Evolutionary conservation across 2,113 vertebrate genomes (phyloP), one percentile per base, ranked within the genome.

Genomic region (Anarhynchus alexandrinus): DNA sequence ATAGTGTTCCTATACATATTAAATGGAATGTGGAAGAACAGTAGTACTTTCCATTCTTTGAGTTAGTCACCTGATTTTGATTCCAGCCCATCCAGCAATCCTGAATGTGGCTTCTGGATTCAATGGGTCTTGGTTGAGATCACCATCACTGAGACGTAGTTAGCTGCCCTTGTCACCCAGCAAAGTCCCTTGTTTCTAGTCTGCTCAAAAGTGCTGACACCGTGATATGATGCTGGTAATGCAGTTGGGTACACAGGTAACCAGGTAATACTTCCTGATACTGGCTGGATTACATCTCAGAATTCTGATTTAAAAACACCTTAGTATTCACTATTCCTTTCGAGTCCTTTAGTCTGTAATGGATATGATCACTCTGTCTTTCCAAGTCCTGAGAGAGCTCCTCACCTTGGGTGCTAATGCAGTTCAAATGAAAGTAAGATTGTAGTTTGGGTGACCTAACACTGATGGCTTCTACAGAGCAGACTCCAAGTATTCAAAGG

Each of bases 21-120:
- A 12, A 32, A 29, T 1, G 2, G 19, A 62, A 65, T 7, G 0
- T 19, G 10, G 13, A 64, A 45, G 92, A 76, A 27, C 0, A 49
- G 11, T 30, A 59, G 25, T 54, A 43, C 5, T 73, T 82, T 3
- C 23, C 0, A 1, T 12, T 81, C 34, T 70, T 90, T 66, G 78
- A 55, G 25, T 52, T 86, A 38, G 9, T 42, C 29, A 79, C 10
- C 15, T n/a, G 51, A 36, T 77, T 87, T 29, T 61, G 11, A 45
- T 71, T 82, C 42, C 13, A 79, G 15, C 3, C 58, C 11, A 71
- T 64, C 3, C 15, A 72, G 25, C 19, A 85, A 29, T 55, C n/a
- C 49, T 65, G 20, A 69, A 71, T 45, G n/a, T 58, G 82, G 18
- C 12, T 14, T 84, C 62, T 62, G 45, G 6, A 74, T 84, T 74